Conservation (phyloP, 2,888 invertebrate genomes). For the Oxycera nigricornis region DNA sequence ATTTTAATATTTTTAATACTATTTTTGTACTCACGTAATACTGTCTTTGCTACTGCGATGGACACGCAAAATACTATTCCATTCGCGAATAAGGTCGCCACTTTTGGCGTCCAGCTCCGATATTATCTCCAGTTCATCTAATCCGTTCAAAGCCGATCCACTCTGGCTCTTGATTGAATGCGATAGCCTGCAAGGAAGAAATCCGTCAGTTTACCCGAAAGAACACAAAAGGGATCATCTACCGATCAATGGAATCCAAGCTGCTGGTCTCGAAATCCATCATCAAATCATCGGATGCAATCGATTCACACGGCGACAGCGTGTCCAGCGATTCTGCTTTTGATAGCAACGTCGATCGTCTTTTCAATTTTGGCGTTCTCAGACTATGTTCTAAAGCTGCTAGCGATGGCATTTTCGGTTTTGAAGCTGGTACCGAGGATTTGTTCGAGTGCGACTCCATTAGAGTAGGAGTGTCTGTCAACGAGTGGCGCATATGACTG, state of each 20-base stretch:
- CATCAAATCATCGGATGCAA: slow-evolving; percentile 87
- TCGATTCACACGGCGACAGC: slow-evolving; percentile 81
- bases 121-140: slow-evolving; percentile 65
- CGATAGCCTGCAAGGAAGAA: slow-evolving; percentile 51
- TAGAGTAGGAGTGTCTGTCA: slow-evolving; percentile 61
- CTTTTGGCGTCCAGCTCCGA: slow-evolving; percentile 64
- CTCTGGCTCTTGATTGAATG: slow-evolving; percentile 59
- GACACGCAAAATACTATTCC: slow-evolving; percentile 64
- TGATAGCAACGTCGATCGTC: slow-evolving; percentile 63
- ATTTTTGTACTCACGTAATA: slow-evolving; percentile 51
- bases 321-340: slow-evolving; percentile 80
- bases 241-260: slow-evolving; percentile 61
- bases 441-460: slow-evolving; percentile 58
- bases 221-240: slow-evolving; percentile 17
- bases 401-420: slow-evolving; percentile 54
- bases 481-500: slow-evolving; percentile 63
- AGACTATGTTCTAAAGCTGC: slow-evolving; percentile 49
- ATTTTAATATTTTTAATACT: no score
- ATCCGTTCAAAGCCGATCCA: slow-evolving; percentile 64
- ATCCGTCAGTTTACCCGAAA: neutral
- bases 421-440: slow-evolving; percentile 57
- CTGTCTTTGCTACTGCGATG: slow-evolving; percentile 59
- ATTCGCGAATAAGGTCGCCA: slow-evolving; percentile 66
- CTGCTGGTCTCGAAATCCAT: slow-evolving; percentile 76
- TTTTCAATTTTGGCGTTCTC: slow-evolving; percentile 58